Percentiles rank a stretch among this genome's conserved stretches.
Evolutionary conservation across 2,113 vertebrate genomes (phyloP).

Genomic region (Emydocephalus ijimae): DNA sequence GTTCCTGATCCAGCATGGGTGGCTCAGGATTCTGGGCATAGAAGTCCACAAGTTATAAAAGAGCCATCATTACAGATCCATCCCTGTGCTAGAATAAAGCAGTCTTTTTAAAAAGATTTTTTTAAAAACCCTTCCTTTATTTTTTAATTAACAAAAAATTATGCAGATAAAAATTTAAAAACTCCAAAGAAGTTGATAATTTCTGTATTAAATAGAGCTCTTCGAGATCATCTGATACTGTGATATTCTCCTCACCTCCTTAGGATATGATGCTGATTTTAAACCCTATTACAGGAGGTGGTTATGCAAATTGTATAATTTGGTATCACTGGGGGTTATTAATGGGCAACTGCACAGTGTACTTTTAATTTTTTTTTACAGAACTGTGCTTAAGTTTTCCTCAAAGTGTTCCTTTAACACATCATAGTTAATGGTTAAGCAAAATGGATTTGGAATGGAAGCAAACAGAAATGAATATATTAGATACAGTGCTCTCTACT

Average conservation of each 20-base stretch:
- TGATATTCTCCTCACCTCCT: conserved; percentile 2
- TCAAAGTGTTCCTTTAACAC: not conserved
- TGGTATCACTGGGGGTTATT: conserved; percentile 16
- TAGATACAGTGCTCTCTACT: not conserved
- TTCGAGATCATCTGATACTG: not conserved
- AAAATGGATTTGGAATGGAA: conserved; percentile 21
- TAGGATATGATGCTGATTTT: conserved; percentile 3
- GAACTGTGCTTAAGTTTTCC: not conserved
- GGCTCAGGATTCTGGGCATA: not conserved
- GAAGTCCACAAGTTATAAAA: not conserved
- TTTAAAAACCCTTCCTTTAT: not conserved
- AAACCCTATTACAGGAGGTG: not conserved
- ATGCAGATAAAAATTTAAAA: not conserved
- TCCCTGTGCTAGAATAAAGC: not conserved
- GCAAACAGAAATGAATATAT: not conserved
- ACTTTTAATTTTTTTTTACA: not conserved
- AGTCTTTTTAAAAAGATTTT: not conserved
- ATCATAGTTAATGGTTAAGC: conserved; percentile 25
- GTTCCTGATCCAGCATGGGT: not conserved
- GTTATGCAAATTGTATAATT: not conserved
- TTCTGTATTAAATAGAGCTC: not conserved
- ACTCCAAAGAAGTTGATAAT: not conserved
- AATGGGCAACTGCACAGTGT: conserved; percentile 14
- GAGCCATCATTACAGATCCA: not conserved
- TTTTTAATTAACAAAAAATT: not conserved